phyloP scores from a whole-genome alignment of 2,888 invertebrate genomes.

The Latrodectus hesperus region DNA sequence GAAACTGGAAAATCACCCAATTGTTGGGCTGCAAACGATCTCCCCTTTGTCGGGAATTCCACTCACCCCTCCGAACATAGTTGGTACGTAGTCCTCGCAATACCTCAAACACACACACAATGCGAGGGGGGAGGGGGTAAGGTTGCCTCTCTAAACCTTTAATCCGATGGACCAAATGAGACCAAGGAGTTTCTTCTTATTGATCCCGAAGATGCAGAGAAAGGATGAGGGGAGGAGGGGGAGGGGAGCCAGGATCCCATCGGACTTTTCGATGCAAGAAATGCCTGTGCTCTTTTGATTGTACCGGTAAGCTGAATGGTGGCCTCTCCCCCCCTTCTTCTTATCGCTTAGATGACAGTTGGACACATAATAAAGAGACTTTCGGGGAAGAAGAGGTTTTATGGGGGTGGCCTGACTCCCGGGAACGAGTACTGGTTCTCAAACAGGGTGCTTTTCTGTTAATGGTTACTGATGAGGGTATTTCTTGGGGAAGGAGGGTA shows the following conservation, averaged over 20 bases:
- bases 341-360: conserved; percentile 50
- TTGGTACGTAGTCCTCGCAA: not conserved
- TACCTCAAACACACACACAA: conserved; percentile 1
- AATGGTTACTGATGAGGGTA: too few species aligned
- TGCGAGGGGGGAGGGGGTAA: not conserved
- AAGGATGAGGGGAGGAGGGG: not conserved
- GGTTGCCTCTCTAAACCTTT: conserved; percentile 10
- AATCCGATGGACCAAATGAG: conserved; percentile 17
- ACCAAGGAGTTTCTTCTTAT: conserved; percentile 5
- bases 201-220: conserved; percentile 1
- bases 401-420: not conserved
- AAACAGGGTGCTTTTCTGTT: not conserved
- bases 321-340: not conserved
- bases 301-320: not conserved
- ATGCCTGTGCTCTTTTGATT: conserved; percentile 5
- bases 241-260: not conserved
- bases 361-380: conserved; percentile 41
- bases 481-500: too few species aligned
- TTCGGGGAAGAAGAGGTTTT: not conserved
- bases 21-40: conserved; percentile 48
- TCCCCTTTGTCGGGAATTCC: conserved; percentile 20
- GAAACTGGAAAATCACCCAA: conserved; percentile 47
- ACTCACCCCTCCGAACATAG: conserved; percentile 4
- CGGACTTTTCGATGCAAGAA: not conserved
- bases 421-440: not conserved